Percentiles rank a stretch among this genome's conserved stretches.
Evolutionary conservation across 1,140 invertebrate species (phyloP).

Genomic region (Ceratina australensis): DNA sequence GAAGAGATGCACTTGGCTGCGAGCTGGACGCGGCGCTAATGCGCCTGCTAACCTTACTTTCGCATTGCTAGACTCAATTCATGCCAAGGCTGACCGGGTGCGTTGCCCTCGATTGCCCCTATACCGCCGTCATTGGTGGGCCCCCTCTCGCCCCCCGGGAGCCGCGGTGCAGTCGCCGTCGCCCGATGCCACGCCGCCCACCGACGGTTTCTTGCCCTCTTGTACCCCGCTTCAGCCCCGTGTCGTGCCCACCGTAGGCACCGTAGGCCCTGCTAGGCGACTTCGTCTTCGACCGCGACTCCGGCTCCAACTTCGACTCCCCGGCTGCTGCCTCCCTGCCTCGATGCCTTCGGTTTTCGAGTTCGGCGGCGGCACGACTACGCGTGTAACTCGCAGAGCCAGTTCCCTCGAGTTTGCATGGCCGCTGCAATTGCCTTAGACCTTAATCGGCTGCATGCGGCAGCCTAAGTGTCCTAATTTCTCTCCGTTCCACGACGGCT

Average conservation of each 20-base stretch:
- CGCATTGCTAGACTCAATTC: constrained; percentile 80
- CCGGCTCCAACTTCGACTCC: constrained; percentile 44
- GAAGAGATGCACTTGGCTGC: constrained; percentile 54
- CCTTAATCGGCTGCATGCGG: constrained; percentile 66
- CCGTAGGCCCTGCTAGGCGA: constrained; percentile 35
- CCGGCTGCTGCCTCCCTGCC: neutral
- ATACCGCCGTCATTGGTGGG: constrained; percentile 71
- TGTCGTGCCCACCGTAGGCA: constrained; percentile 9
- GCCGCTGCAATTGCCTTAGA: constrained; percentile 72
- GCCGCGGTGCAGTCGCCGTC: constrained; percentile 49
- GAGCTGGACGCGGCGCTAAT: constrained; percentile 61
- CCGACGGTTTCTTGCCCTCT: constrained; percentile 46
- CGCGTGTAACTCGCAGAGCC: constrained; percentile 53
- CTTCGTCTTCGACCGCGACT: constrained; percentile 33
- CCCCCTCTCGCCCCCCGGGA: constrained; percentile 44
- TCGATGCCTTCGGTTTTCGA: neutral
- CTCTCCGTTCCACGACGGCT: constrained; percentile 22
- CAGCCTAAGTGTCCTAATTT: constrained; percentile 73
- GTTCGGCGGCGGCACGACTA: constrained; percentile 7
- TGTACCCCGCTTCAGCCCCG: constrained; percentile 21
- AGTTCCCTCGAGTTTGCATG: constrained; percentile 33
- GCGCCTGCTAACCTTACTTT: constrained; percentile 76
- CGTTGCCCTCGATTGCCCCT: constrained; percentile 80
- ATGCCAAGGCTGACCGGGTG: constrained; percentile 80
- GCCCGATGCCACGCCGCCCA: constrained; percentile 47